These are phyloP conservation scores for Cephalopholis sonnerati DNA, from an alignment of 2,113 vertebrate genomes.

Conservation along the genomic window DNA sequence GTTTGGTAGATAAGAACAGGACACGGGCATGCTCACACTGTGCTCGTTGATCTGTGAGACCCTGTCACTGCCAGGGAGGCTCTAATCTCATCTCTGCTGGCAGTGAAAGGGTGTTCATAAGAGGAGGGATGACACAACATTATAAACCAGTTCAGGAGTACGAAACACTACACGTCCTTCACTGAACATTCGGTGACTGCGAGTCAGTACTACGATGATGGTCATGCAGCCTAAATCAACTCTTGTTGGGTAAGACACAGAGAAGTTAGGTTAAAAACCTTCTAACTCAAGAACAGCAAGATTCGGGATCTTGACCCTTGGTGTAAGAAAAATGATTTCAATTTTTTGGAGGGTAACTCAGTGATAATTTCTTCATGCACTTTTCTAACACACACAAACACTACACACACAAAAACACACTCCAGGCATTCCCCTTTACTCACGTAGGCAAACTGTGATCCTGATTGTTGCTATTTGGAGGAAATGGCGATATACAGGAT, in stretches of 20 bases:
- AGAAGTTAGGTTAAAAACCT: slow-evolving; percentile 29
- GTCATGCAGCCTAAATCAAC: slow-evolving; percentile 66
- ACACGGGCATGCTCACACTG: slow-evolving; percentile 84
- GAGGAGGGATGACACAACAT: slow-evolving; percentile 42
- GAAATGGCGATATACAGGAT: slow-evolving; percentile 78
- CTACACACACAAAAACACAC: slow-evolving; percentile 87
- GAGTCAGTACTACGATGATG: slow-evolving; percentile 36
- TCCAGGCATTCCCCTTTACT: slow-evolving; percentile 88
- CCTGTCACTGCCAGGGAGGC: slow-evolving; percentile 72
- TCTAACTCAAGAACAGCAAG: slow-evolving; percentile 35
- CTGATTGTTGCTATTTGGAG: slow-evolving; percentile 85
- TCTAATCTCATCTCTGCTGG: slow-evolving; percentile 21
- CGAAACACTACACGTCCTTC: slow-evolving; percentile 20
- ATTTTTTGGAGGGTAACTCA: slow-evolving; percentile 21
- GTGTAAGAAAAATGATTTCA: slow-evolving; percentile 41
- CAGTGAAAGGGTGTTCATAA: slow-evolving; percentile 76
- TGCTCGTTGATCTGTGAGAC: slow-evolving; percentile 78
- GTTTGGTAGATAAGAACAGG: slow-evolving; percentile 66
- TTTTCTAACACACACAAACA: slow-evolving; percentile 86
- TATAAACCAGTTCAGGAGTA: slow-evolving; percentile 43
- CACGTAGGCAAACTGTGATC: slow-evolving; percentile 90
- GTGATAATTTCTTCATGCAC: slow-evolving; percentile 90
- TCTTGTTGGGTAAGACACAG: slow-evolving; percentile 44
- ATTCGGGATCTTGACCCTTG: slow-evolving; percentile 46
- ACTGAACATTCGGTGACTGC: slow-evolving; percentile 33